Conservation (phyloP, 2,797 vertebrate species). For the Lagorchestes hirsutus region DNA sequence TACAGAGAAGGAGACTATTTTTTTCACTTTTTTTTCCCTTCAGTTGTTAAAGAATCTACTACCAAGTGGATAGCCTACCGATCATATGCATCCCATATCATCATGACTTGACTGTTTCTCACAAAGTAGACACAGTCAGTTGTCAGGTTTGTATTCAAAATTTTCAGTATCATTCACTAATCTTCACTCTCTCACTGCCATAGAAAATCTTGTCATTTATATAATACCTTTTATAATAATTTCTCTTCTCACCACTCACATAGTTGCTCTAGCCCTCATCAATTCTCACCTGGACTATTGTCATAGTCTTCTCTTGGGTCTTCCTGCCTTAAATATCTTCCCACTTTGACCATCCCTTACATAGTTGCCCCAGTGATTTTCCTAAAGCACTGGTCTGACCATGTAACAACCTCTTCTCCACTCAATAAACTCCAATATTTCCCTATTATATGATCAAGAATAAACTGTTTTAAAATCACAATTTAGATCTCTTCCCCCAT, state of each 20-base stretch:
- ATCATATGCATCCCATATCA: not conserved
- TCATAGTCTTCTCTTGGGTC: not conserved
- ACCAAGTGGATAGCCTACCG: not conserved
- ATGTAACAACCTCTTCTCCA: not conserved
- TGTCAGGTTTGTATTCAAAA: not conserved
- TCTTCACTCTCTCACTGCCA: not conserved
- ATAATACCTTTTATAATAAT: not conserved
- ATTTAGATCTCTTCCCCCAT: not conserved
- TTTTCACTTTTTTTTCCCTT: not conserved
- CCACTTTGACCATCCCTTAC: not conserved
- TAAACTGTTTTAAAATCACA: not conserved
- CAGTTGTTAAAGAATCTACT: not conserved
- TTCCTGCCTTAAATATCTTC: not conserved
- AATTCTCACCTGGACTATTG: not conserved
- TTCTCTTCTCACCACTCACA: not conserved
- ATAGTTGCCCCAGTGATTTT: not conserved
- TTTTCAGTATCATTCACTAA: not conserved
- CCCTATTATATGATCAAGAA: not conserved
- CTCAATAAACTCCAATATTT: not conserved
- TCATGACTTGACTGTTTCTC: not conserved
- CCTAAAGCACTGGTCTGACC: not conserved
- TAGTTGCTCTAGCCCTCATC: not conserved
- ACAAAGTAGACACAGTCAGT: not conserved
- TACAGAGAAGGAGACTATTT: not conserved
- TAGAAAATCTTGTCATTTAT: not conserved